Evolutionary conservation across 2,113 vertebrate genomes (phyloP).

Genomic region (Notarius lentiginosus): DNA sequence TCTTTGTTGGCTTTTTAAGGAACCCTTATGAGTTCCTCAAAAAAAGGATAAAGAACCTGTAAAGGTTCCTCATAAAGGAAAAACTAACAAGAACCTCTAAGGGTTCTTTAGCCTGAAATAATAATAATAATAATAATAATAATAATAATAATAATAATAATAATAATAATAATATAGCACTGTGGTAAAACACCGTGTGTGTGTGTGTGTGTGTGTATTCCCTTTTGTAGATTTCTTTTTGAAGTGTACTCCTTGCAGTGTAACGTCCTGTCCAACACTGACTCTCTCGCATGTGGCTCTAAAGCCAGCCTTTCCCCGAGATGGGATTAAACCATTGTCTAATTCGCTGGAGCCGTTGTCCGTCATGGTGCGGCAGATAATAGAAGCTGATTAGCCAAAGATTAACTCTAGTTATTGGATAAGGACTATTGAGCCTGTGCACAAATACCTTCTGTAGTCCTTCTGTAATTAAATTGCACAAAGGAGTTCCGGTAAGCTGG

Average conservation of each 20-base stretch:
- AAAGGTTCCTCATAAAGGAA: too few species aligned
- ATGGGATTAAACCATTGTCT: slow-evolving; percentile 64
- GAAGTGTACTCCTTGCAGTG: not conserved
- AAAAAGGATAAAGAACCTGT: too few species aligned
- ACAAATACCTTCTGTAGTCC: slow-evolving; percentile 69
- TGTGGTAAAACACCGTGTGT: too few species aligned
- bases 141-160: not conserved
- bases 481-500: slow-evolving; percentile 56
- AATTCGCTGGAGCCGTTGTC: slow-evolving; percentile 44
- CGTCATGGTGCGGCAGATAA: slow-evolving; percentile 66
- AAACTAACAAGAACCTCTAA: too few species aligned
- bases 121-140: slow-evolving; percentile 5
- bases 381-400: slow-evolving; percentile 79
- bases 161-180: not conserved
- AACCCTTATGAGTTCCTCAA: too few species aligned
- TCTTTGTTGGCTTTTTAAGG: too few species aligned
- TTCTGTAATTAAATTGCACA: slow-evolving; percentile 74
- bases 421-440: slow-evolving; percentile 79
- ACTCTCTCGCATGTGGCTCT: slow-evolving; percentile 32
- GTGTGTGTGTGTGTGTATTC: too few species aligned
- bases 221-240: not conserved
- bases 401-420: slow-evolving; percentile 77
- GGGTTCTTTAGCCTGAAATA: too few species aligned
- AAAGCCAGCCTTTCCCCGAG: slow-evolving; percentile 30
- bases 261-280: not conserved